phyloP scores from a whole-genome alignment of 2,888 invertebrate genomes.

The Phyllotreta striolata region DNA sequence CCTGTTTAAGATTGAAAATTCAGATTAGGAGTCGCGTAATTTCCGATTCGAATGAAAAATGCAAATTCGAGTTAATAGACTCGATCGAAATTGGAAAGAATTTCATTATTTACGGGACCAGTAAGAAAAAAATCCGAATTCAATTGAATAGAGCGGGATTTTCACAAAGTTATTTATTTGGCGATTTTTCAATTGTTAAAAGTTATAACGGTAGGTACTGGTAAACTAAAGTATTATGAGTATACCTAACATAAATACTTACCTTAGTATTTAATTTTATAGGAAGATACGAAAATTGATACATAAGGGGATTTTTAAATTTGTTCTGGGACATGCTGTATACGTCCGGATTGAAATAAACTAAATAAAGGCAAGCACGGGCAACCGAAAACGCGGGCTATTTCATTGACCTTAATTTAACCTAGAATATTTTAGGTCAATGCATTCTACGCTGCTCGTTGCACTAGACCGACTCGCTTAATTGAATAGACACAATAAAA shows the following conservation, averaged over 20 bases:
- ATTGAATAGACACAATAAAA: slow-evolving; percentile 34
- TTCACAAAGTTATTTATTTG: too few relatives aligned
- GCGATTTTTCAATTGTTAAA: too few relatives aligned
- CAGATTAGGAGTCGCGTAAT: slow-evolving; percentile 37
- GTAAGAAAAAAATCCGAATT: too few relatives aligned
- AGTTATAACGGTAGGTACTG: too few relatives aligned
- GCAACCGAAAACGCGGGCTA: slow-evolving; percentile 14
- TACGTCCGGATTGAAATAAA: too few relatives aligned
- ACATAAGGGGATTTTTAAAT: too few relatives aligned
- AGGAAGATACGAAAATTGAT: too few relatives aligned
- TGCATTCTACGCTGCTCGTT: slow-evolving; percentile 30
- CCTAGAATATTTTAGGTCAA: slow-evolving; percentile 32
- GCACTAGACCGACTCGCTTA: slow-evolving; percentile 35
- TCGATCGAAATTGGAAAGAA: slow-evolving; percentile 11
- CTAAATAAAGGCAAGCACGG: not conserved
- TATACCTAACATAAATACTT: too few relatives aligned
- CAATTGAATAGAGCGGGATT: too few relatives aligned
- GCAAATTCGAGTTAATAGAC: slow-evolving; percentile 24
- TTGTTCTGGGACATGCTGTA: too few relatives aligned
- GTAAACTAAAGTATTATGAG: too few relatives aligned
- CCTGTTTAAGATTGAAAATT: slow-evolving; percentile 41
- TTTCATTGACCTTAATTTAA: slow-evolving; percentile 36
- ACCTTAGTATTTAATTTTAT: too few relatives aligned
- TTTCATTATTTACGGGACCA: slow-evolving; percentile 8
- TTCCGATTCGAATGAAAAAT: slow-evolving; percentile 39